phyloP scores from a whole-genome alignment of 2,797 vertebrate species.

The Emydoidea blandingii region DNA sequence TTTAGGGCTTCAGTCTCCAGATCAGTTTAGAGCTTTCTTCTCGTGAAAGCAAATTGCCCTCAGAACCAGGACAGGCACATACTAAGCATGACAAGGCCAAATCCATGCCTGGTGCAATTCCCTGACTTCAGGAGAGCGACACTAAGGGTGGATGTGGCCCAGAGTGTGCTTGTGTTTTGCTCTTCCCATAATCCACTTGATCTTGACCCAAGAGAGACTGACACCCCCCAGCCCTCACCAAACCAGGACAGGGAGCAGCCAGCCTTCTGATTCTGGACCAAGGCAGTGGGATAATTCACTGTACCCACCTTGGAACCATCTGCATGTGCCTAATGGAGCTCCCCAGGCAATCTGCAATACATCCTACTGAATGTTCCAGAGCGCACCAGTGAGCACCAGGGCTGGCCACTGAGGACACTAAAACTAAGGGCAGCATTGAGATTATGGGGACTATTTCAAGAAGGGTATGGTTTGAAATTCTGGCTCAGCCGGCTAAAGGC shows the following conservation, averaged over 20 bases:
- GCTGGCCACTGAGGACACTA: conserved; percentile 11
- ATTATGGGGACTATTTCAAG: conserved; percentile 24
- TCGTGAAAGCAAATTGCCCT: neutral
- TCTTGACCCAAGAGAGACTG: neutral
- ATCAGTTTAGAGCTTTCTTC: neutral
- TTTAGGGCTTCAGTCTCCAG: neutral
- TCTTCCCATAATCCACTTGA: neutral
- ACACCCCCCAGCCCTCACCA: neutral
- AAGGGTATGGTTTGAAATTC: conserved; percentile 20
- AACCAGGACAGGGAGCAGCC: neutral
- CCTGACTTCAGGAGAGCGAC: neutral
- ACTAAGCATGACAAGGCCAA: neutral
- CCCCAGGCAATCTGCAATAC: neutral
- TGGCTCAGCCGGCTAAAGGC: conserved; percentile 53
- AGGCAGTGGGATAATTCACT: neutral
- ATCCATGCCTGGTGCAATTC: neutral
- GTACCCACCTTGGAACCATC: neutral
- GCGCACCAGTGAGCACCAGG: conserved; percentile 15
- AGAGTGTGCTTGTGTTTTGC: neutral
- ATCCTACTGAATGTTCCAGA: neutral
- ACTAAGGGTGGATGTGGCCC: neutral
- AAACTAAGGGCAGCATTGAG: neutral
- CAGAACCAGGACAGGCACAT: neutral
- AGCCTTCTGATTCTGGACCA: neutral
- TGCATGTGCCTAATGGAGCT: neutral